Conservation (phyloP, 2,113 vertebrate genomes). For the Bubalus kerabau region DNA sequence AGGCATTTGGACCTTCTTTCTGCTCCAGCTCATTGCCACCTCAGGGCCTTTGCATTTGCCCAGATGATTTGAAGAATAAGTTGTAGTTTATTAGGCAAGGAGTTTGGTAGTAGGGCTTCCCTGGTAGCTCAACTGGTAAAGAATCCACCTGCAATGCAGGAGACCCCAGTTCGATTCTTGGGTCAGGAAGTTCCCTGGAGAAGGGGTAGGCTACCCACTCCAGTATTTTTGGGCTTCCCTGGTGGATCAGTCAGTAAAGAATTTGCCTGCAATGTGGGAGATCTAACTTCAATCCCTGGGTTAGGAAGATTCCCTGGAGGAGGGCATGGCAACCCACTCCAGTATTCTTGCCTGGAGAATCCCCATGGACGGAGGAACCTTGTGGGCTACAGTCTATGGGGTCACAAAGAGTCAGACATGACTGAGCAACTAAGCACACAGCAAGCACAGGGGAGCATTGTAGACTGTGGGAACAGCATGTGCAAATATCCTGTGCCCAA, state of each 20-base stretch:
- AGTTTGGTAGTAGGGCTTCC: not conserved
- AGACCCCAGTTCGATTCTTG: not conserved
- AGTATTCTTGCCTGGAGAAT: too few species aligned
- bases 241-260: not conserved
- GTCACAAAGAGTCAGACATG: not conserved
- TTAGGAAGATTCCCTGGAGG: not conserved
- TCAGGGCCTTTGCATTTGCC: not conserved
- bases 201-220: not conserved
- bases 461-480: not conserved
- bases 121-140: not conserved
- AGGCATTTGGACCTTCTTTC: not conserved
- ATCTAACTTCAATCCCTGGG: not conserved
- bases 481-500: not conserved
- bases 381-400: not conserved
- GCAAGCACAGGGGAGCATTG: not conserved
- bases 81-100: not conserved
- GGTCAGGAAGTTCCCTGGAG: not conserved
- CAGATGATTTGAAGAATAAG: not conserved
- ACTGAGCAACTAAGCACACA: not conserved
- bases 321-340: too few species aligned
- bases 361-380: not conserved
- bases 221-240: not conserved
- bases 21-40: not conserved
- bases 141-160: not conserved
- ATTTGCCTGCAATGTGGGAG: not conserved